Evolutionary conservation across 2,797 vertebrate genomes (phyloP).

Genomic region (Hapalemur alaotrensis): DNA sequence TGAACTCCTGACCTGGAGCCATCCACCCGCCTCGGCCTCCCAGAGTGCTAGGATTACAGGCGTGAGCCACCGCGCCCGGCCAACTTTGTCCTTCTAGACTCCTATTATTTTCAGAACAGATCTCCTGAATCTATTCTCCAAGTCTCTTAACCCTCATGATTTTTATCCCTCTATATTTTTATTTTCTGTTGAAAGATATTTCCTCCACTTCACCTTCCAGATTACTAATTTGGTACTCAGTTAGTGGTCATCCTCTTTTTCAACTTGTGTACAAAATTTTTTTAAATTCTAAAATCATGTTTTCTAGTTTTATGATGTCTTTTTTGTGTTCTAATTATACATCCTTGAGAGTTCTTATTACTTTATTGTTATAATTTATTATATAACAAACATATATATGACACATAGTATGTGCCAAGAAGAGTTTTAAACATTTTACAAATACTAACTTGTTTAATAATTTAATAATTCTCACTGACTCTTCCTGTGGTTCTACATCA

Average conservation of each 20-base stretch:
- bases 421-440: conserved; percentile 10
- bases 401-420: neutral
- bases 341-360: neutral
- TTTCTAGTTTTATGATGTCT: neutral
- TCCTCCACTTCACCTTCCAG: neutral
- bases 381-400: neutral
- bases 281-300: neutral
- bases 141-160: neutral
- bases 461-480: neutral
- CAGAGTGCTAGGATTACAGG: too few species aligned
- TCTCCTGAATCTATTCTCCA: neutral
- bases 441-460: conserved; percentile 7
- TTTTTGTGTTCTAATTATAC: neutral
- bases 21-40: too few species aligned
- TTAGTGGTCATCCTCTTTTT: neutral
- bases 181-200: neutral
- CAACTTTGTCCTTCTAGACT: neutral
- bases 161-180: neutral
- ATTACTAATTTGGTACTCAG: neutral
- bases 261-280: neutral
- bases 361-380: neutral
- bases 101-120: neutral
- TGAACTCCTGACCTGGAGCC: too few species aligned
- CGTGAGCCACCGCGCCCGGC: too few species aligned
- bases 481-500: neutral